These are phyloP conservation scores for Phortica magna DNA, from an alignment of 2,888 invertebrate species.

Conservation along the genomic window DNA sequence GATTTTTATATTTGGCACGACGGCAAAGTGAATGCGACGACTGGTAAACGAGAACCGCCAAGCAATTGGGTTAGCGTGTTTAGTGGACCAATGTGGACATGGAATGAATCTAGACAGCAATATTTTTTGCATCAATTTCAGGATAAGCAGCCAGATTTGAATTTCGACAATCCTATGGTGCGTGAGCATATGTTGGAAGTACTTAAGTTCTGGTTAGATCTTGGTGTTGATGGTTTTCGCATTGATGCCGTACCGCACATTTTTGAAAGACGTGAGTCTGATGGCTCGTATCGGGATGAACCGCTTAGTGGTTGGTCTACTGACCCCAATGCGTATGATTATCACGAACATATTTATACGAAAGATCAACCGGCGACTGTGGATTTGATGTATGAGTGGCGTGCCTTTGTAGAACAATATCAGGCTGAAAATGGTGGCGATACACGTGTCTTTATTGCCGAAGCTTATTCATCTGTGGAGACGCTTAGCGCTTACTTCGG, in stretches of 20 bases:
- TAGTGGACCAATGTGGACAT: constrained; percentile 83
- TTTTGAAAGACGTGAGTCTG: constrained; percentile 70
- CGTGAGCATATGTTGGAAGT: constrained; percentile 80
- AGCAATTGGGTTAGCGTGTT: constrained; percentile 81
- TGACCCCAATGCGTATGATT: constrained; percentile 79
- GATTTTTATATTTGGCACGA: constrained; percentile 88
- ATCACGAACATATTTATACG: constrained; percentile 81
- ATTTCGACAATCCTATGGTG: constrained; percentile 80
- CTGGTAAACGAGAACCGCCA: constrained; percentile 76
- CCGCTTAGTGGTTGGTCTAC: constrained; percentile 78
- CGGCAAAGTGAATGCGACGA: constrained; percentile 70
- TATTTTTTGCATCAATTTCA: constrained; percentile 84
- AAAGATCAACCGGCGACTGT: constrained; percentile 81
- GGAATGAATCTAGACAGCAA: constrained; percentile 80
- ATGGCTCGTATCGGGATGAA: constrained; percentile 79
- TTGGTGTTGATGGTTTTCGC: constrained; percentile 90
- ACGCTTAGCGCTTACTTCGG: constrained; percentile 83
- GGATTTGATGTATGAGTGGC: constrained; percentile 81
- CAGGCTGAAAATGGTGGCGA: constrained; percentile 76
- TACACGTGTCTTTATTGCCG: constrained; percentile 80
- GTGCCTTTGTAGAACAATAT: constrained; percentile 79
- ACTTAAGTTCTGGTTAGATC: constrained; percentile 86
- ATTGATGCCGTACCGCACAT: constrained; percentile 82
- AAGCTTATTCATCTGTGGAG: constrained; percentile 81
- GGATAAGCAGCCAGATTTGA: constrained; percentile 83